These are phyloP conservation scores for Tichodroma muraria DNA, from an alignment of 2,113 vertebrate species.

Conservation along the genomic window DNA sequence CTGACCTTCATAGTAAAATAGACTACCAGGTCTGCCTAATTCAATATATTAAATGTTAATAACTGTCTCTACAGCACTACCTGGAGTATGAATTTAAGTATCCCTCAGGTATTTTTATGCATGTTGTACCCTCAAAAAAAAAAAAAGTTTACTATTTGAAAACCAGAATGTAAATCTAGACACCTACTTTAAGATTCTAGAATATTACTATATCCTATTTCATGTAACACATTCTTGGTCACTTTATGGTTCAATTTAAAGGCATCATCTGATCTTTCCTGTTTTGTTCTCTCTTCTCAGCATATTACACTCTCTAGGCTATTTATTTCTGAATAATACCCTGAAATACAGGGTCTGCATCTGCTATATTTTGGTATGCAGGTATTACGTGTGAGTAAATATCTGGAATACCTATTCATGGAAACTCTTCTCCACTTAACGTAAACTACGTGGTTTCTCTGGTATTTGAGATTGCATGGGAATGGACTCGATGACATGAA, in stretches of 20 bases:
- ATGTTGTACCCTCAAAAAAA: neutral
- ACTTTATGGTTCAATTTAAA: neutral
- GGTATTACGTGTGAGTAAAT: neutral
- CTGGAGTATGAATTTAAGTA: neutral
- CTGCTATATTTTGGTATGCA: neutral
- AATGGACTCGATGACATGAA: neutral
- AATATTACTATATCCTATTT: neutral
- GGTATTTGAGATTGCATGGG: neutral
- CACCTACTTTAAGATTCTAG: neutral
- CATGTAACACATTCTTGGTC: neutral
- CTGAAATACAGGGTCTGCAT: neutral
- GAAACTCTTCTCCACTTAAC: neutral
- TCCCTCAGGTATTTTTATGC: neutral
- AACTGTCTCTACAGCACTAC: neutral
- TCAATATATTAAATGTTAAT: neutral
- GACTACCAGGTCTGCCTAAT: neutral
- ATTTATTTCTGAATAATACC: neutral
- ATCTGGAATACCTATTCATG: neutral
- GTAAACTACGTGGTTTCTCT: rapidly evolving
- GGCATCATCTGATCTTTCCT: neutral
- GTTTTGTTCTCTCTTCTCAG: neutral
- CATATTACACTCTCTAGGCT: neutral
- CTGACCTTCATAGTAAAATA: neutral
- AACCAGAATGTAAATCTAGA: neutral
- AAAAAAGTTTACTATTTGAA: neutral